Evolutionary conservation across 2,888 invertebrate genomes (phyloP).

Genomic region (Pammene aurita): DNA sequence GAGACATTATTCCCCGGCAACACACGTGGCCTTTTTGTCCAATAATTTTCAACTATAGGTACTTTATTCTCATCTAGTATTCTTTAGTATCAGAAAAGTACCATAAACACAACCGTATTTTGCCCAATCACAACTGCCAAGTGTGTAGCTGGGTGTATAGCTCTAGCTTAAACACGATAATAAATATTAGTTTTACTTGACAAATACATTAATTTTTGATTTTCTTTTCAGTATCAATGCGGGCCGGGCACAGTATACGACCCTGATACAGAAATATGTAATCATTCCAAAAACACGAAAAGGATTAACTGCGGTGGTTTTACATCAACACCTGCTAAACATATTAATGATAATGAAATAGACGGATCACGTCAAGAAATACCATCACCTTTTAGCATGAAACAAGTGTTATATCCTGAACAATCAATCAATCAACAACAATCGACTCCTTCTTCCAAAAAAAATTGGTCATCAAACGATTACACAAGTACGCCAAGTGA

Average conservation of each 20-base stretch:
- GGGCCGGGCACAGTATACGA: conserved; percentile 90
- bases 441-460: conserved; percentile 9
- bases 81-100: too few species aligned
- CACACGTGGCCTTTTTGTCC: too few species aligned
- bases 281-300: conserved; percentile 86
- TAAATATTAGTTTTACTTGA: too few species aligned
- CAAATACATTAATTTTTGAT: not conserved
- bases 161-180: too few species aligned
- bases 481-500: conserved; percentile 33
- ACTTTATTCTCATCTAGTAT: too few species aligned
- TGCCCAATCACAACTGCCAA: too few species aligned
- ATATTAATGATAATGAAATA: conserved; percentile 74
- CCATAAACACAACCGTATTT: too few species aligned
- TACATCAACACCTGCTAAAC: conserved; percentile 42
- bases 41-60: too few species aligned
- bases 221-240: conserved; percentile 85
- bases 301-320: conserved; percentile 86
- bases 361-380: conserved; percentile 60
- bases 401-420: conserved; percentile 48
- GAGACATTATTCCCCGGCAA: too few species aligned
- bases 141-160: too few species aligned
- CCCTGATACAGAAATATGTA: conserved; percentile 86
- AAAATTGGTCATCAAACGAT: conserved; percentile 32
- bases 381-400: conserved; percentile 65
- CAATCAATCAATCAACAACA: conserved; percentile 38